phyloP scores from a whole-genome alignment of 2,888 invertebrate genomes.

The Aleiodes alternator region DNA sequence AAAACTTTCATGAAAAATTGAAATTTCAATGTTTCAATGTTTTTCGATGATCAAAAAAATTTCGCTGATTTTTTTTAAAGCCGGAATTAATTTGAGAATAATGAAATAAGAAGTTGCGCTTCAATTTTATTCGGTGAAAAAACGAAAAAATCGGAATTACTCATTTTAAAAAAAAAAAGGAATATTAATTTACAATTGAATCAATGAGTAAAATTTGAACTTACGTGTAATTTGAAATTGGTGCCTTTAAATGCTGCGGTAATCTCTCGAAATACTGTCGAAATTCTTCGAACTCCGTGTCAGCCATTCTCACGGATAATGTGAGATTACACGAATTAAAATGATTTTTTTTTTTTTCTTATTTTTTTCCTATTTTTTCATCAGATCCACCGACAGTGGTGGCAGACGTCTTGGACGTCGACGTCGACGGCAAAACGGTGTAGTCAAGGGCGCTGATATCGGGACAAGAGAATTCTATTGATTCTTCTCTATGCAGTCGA shows the following conservation, averaged over 20 bases:
- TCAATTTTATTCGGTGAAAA: too few relatives aligned
- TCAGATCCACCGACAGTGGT: conserved; percentile 48
- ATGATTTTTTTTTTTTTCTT: background rate
- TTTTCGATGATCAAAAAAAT: too few relatives aligned
- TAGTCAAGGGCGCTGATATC: conserved; percentile 19
- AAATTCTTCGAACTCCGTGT: conserved; percentile 96
- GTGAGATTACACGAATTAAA: conserved; percentile 17
- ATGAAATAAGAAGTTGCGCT: too few relatives aligned
- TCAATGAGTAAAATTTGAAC: conserved; percentile 71
- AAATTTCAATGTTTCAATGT: too few relatives aligned
- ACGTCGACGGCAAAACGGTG: conserved; percentile 44
- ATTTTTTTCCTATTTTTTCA: background rate
- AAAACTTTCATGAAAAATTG: too few relatives aligned
- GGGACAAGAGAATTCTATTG: conserved; percentile 64
- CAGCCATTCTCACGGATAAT: conserved; percentile 82
- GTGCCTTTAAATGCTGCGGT: conserved; percentile 86
- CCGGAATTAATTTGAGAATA: too few relatives aligned
- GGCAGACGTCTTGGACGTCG: conserved; percentile 52
- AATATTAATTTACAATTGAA: too few relatives aligned
- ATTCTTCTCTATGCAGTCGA: conserved; percentile 62
- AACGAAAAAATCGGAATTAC: too few relatives aligned
- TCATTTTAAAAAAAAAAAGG: too few relatives aligned
- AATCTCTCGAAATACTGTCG: conserved; percentile 89
- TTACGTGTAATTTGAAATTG: conserved; percentile 93
- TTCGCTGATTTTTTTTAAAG: too few relatives aligned